Evolutionary conservation across 2,113 vertebrate genomes (phyloP), one percentile per base, ranked within the genome.

Genomic region (Sorex araneus): DNA sequence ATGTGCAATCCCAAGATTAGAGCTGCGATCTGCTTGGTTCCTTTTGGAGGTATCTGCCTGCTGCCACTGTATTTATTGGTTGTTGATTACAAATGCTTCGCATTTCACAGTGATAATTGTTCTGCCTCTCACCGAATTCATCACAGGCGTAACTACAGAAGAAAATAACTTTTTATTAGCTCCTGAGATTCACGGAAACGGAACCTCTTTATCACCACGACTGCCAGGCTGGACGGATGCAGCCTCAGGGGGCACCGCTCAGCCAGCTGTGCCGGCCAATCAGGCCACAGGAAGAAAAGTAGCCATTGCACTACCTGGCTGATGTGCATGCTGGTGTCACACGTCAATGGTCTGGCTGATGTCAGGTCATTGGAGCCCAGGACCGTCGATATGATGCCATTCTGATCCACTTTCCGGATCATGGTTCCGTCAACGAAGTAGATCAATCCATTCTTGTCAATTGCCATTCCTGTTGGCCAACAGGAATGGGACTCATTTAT

Each of bases 361-460:
- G 99, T 99, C 94, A 99, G 98, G 96, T 99, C 99, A 0, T 99
- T 99, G 76, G 99, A 99, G 28, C 99, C 99, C 36, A 99, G 98
- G 93, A 99, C 98, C 30, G 99, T 99, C 1, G 99, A 99, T 97
- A 99, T 99, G 96, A 99, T 98, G 78, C 99, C 99, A 45, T 99
- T 99, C 82, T 99, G 99, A 97, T 99, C 99, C 90, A 99, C 99
- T 98, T 99, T 99, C 75, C 99, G 98, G 96, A 99, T 99, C 91
- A 99, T 99, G 69, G 99, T 99, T 88, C 99, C 99, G 60, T 99
- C 99, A 54, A 99, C 99, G 78, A 99, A 99, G 97, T 99, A 99
- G 97, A 99, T 99, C 95, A 99, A 96, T 87, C 99, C 99, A 0
- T 99, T 99, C 97, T 99, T 99, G 97, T 99, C 99, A 36, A 99